Base-by-base conservation (phyloP, 2,888 invertebrate species). In the Serrognathus titanus region DNA sequence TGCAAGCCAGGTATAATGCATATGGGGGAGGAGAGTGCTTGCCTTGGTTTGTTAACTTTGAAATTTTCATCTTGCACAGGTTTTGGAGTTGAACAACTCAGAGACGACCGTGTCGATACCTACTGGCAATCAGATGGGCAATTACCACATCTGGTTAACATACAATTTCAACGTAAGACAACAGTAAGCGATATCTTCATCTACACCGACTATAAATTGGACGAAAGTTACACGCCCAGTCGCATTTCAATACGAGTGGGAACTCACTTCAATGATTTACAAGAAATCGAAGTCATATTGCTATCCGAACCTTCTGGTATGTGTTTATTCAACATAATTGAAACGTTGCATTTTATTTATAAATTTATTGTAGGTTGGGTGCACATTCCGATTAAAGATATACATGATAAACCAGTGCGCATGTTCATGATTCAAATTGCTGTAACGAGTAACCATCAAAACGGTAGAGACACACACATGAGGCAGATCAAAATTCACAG, bases 41-140 rank as follows among this genome's bases (percentile, higher is more conserved):
- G 55, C 40, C 54, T 65, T 53, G 35, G 39, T 35, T 10, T 16
- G 2, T 9, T 55, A 8, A 11, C 0, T 51, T 55, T 39, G n/a
- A n/a, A 37, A 38, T 49, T 54, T 9, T 40, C 12, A 41, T n/a
- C 37, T 20, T 54, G 72, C 74, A 7, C 67, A 92, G 97, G 98
- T 45, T 98, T 97, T 81, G 99, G 99, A 2, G 97, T 99, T 3
- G 95, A 97, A 72, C 97, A 98, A 73, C 78, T 99, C 41, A 81
- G 97, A 62, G 97, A 98, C 77, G 94, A 96, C 73, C 92, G 93
- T 61, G 89, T 93, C 78, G 99, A 99, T 66, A 96, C 97, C 2
- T 99, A 97, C 76, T 99, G 99, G 99, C 99, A 99, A 76, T 98
- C 97, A 0, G 99, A 99, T 78, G 99, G 99, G 0, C 97, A 97